Percentiles rank a stretch among this genome's conserved stretches.
Evolutionary conservation across 1,140 invertebrate genomes (phyloP).

Genomic region (Gyrodactylus bullatarudis): DNA sequence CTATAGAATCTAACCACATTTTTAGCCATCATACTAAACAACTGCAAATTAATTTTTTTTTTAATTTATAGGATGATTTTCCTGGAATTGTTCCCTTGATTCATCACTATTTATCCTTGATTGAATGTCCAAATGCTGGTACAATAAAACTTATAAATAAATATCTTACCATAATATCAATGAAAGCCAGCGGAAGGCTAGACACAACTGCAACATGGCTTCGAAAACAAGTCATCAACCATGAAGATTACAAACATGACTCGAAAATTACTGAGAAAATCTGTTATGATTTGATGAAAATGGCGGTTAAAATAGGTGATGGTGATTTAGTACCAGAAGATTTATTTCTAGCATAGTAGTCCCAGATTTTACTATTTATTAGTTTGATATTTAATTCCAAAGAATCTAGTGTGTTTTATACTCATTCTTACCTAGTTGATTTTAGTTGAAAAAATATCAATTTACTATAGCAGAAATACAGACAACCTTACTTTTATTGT

Average conservation of each 20-base stretch:
- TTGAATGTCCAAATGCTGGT: conserved; percentile 31
- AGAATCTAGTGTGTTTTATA: too few species aligned
- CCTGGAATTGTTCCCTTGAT: conserved; percentile 73
- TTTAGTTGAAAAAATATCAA: too few species aligned
- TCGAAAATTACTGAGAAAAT: conserved; percentile 52
- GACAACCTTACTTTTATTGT: too few species aligned
- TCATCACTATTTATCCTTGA: conserved; percentile 55
- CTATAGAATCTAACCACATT: too few species aligned
- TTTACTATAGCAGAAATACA: too few species aligned
- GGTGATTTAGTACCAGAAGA: background rate
- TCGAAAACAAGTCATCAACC: conserved; percentile 46
- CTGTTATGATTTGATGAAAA: conserved; percentile 43
- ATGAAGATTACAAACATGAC: conserved; percentile 58
- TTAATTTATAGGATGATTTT: conserved; percentile 39
- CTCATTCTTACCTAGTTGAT: too few species aligned
- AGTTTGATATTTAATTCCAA: too few species aligned
- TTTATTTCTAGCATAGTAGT: too few species aligned
- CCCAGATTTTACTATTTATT: too few species aligned
- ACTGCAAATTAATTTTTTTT: too few species aligned
- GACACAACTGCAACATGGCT: conserved; percentile 35
- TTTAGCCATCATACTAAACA: too few species aligned
- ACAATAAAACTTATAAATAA: conserved; percentile 79
- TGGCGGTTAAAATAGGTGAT: background rate
- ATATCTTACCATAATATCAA: conserved; percentile 69
- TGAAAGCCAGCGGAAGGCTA: conserved; percentile 29